phyloP scores from a whole-genome alignment of 2,888 invertebrate genomes.

The Plebejus anna region DNA sequence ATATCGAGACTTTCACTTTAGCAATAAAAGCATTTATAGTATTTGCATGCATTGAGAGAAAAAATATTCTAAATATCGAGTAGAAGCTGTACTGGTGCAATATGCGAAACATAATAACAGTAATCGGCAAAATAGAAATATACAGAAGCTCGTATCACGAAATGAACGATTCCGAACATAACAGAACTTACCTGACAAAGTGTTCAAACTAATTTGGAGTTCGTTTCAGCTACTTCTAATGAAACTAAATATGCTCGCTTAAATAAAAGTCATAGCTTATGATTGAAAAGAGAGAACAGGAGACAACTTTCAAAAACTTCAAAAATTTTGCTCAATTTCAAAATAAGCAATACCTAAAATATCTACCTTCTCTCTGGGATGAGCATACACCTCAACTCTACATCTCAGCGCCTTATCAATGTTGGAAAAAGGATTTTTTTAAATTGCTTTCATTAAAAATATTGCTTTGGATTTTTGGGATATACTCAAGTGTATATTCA shows the following conservation, averaged over 20 bases:
- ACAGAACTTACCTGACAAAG: background rate
- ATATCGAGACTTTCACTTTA: background rate
- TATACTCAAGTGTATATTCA: too few relatives aligned
- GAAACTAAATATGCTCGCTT: background rate
- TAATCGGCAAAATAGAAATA: background rate
- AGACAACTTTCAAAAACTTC: background rate
- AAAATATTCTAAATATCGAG: background rate
- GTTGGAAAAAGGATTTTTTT: background rate
- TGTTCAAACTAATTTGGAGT: conserved; percentile 5
- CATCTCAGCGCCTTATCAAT: background rate
- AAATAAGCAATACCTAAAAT: background rate
- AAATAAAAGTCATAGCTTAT: background rate
- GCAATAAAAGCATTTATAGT: background rate
- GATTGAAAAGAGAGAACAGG: background rate
- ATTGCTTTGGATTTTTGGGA: too few relatives aligned
- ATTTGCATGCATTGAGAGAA: background rate
- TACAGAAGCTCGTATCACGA: background rate
- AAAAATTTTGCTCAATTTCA: background rate
- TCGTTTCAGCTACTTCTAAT: background rate
- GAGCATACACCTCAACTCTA: background rate
- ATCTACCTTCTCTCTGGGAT: background rate
- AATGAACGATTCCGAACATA: conserved; percentile 11
- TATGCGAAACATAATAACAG: conserved; percentile 4
- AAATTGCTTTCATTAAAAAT: background rate
- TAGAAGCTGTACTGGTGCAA: background rate